Conservation (phyloP, 2,888 invertebrate genomes). For the Epinotia nisella region DNA sequence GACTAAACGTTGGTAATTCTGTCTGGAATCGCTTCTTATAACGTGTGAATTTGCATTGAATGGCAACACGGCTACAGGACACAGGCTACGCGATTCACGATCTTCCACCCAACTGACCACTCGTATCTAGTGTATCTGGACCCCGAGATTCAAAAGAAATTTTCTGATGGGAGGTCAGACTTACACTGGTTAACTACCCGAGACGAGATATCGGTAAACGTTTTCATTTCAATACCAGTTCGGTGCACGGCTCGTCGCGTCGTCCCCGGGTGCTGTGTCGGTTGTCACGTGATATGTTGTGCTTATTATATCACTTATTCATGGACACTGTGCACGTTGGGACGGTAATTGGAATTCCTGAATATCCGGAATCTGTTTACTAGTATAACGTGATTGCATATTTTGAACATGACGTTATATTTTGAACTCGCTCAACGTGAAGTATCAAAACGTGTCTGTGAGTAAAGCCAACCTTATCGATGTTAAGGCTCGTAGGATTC, state of each 20-base stretch:
- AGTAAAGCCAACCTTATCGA: neutral
- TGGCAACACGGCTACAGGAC: conserved; percentile 68
- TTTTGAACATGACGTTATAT: conserved; percentile 16
- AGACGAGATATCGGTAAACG: neutral
- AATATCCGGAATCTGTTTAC: conserved; percentile 34
- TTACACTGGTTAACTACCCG: neutral
- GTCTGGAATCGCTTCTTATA: conserved; percentile 78
- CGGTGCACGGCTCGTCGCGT: conserved; percentile 59
- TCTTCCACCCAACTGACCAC: neutral
- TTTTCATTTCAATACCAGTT: conserved; percentile 55
- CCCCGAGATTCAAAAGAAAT: neutral
- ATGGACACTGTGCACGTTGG: conserved; percentile 51
- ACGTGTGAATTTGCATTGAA: conserved; percentile 83
- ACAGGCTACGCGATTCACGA: conserved; percentile 45
- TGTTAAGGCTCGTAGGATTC: neutral
- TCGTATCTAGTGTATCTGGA: neutral
- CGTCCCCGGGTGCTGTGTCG: conserved; percentile 58
- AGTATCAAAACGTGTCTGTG: neutral
- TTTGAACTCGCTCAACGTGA: neutral
- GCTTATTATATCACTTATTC: conserved; percentile 37
- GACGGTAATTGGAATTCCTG: conserved; percentile 46
- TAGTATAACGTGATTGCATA: conserved; percentile 31
- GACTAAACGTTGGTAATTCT: conserved; percentile 84
- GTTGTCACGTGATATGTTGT: conserved; percentile 26
- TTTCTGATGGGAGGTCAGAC: neutral